Evolutionary conservation across 1,140 invertebrate genomes (phyloP).

Genomic region (Lordiphosa mommai): DNA sequence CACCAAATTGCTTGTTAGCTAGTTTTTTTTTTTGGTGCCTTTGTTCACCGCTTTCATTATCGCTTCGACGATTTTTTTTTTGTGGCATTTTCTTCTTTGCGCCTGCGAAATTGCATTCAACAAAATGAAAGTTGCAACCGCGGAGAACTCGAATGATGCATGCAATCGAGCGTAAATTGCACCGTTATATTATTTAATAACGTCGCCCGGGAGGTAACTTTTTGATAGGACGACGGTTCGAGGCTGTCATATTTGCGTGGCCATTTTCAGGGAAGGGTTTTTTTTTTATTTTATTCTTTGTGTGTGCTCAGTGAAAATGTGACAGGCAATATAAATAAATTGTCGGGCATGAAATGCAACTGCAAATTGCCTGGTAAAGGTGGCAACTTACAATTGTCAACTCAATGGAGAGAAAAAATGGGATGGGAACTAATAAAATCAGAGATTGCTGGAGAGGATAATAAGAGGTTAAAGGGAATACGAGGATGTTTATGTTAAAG

Average conservation of each 20-base stretch:
- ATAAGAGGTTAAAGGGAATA: neutral
- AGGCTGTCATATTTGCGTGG: constrained; percentile 30
- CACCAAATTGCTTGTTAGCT: constrained; percentile 51
- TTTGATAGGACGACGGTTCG: constrained; percentile 15
- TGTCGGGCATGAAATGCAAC: constrained; percentile 32
- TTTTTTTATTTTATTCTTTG: constrained; percentile 3
- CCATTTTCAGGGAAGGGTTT: constrained; percentile 6
- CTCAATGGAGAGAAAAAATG: constrained; percentile 1
- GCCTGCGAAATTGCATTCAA: constrained; percentile 51
- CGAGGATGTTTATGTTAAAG: too few species aligned
- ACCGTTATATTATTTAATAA: constrained; percentile 65
- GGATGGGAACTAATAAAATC: constrained; percentile 5
- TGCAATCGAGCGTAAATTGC: constrained; percentile 61
- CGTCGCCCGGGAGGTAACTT: constrained; percentile 24
- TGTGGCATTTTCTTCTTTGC: neutral
- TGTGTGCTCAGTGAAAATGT: constrained; percentile 3
- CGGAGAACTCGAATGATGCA: constrained; percentile 36
- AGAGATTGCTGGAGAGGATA: neutral
- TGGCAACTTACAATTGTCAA: constrained; percentile 10
- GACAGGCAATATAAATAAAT: constrained; percentile 43
- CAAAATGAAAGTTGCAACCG: constrained; percentile 25
- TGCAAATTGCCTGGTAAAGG: constrained; percentile 35
- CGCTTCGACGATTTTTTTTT: constrained; percentile 16
- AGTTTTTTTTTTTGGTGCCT: constrained; percentile 36
- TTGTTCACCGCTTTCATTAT: constrained; percentile 53